Base-by-base conservation (phyloP, 2,113 vertebrate species). In the Neogale vison region DNA sequence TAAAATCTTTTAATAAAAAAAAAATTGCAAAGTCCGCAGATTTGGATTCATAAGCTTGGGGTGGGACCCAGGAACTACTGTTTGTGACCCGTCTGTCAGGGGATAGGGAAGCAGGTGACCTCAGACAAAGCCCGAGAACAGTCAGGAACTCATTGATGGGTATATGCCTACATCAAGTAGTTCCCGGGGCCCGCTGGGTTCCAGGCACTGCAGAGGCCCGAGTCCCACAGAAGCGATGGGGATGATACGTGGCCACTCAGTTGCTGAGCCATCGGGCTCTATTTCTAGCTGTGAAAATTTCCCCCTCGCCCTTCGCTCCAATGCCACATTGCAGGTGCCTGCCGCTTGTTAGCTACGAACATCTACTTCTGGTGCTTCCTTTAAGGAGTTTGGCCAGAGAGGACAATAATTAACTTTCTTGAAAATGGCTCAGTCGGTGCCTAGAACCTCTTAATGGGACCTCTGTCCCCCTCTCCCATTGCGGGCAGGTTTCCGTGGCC, bases 401-500 rank as follows among this genome's bases (percentile, higher is more conserved):
- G 14, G 6, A 72, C 45, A 23, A 21, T 77, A n/a, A 57, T 50
- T 29, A 61, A 52, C 39, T 50, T 59, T 5, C 39, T 59, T 80
- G 29, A 50, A 59, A 55, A 9, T 11, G 90, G 23, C 50, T 47
- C 71, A 13, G 13, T 50, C 71, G 17, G 34, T 50, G 74, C 63
- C 59, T 72, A 67, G 71, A 61, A 65, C 92, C 69, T 65, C 96
- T 93, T 93, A 91, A 91, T 84, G 95, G 83, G 98, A 89, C 95
- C 88, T 96, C 97, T 88, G 96, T 90, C 52, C 31, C 34, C 47
- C 36, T 7, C 8, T 52, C 39, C 10, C 61, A 34, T 0, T 4
- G 18, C 7, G n/a, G 95, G 82, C 90, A 13, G 89, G 88, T 96
- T 90, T 96, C 93, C 69, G 97, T 89, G 97, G 97, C 96, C 97